Percentiles rank a stretch among this genome's conserved stretches.
These are phyloP conservation scores for Cyclopterus lumpus DNA, from an alignment of 2,797 vertebrate species.

Conservation along the genomic window DNA sequence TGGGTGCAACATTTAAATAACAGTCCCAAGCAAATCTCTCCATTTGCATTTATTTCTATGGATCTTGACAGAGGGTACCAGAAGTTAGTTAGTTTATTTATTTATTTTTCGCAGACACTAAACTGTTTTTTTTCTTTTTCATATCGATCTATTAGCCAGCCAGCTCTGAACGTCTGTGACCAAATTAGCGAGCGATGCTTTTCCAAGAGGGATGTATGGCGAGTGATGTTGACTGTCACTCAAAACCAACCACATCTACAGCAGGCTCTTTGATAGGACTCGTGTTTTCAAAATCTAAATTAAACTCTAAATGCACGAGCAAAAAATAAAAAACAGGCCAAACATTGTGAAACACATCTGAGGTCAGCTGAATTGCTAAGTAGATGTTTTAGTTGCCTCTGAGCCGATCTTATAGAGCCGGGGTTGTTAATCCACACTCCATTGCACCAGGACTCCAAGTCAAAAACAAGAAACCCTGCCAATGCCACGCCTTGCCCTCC, in stretches of 20 bases:
- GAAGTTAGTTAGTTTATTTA: too few species aligned
- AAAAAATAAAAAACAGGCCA: neutral
- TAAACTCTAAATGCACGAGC: neutral
- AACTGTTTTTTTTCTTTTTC: constrained; percentile 59
- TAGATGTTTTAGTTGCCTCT: constrained; percentile 1
- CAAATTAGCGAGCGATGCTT: constrained; percentile 1
- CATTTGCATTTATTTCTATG: neutral
- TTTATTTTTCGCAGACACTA: too few species aligned
- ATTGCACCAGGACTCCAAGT: constrained; percentile 63
- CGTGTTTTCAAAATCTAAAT: constrained; percentile 13
- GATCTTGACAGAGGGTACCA: constrained; percentile 1
- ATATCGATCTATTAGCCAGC: constrained; percentile 29
- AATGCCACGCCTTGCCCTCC: constrained; percentile 57
- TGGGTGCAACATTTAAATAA: constrained; percentile 29
- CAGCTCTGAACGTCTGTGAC: constrained; percentile 20
- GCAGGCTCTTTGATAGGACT: constrained; percentile 1
- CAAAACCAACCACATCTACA: constrained; percentile 11
- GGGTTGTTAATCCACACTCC: constrained; percentile 20
- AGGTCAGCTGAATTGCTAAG: constrained; percentile 12
- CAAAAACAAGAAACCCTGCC: constrained; percentile 64
- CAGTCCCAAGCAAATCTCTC: constrained; percentile 10
- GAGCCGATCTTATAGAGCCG: constrained; percentile 14
- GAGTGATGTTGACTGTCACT: neutral
- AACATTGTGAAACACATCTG: neutral
- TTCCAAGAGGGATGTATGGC: constrained; percentile 6